Base-by-base conservation (phyloP, 2,113 vertebrate species). In the Taurulus bubalis region DNA sequence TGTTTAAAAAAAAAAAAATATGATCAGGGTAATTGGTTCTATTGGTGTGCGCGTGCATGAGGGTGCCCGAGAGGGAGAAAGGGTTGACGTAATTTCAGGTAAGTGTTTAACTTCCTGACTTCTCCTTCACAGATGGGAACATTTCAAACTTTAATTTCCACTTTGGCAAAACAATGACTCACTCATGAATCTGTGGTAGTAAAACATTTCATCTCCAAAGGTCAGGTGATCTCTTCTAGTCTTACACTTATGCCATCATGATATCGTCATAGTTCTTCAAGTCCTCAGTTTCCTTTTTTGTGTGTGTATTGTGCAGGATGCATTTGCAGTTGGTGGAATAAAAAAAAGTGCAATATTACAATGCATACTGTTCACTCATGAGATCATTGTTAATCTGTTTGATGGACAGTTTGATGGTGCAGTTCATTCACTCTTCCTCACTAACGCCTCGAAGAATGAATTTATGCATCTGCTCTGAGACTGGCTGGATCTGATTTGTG, bases 181-280 rank as follows among this genome's bases (percentile, higher is more conserved):
- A 73, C 63, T 30, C 63, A 71, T 42, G 63, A 64, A 68, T 69
- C 30, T 14, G 83, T 89, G 89, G 83, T 69, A 65, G 62, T 72
- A 6, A 81, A 53, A 24, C 24, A 18, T 65, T 75, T 79, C 60
- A 77, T 18, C n/a, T 78, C 28, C 36, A 47, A 32, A 66, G 38
- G 60, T 47, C 38, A 38, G 30, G 14, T 26, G 40, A 76, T 36
- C 34, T 77, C 28, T 36, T 59, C 38, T 63, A 6, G 15, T 58
- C 11, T 32, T 1, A 59, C n/a, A 75, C 30, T 36, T 2, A 32
- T 49, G 79, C 71, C 79, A 56, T 80, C 69, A 65, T 71, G 77
- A 34, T 34, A 34, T 34, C 34, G 5, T 32, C 34, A 34, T 34
- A 34, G 34, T 2, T 32, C 34, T 36, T 69, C 45, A 66, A 60